These are phyloP conservation scores for Lymantria dispar DNA, from an alignment of 2,888 invertebrate genomes.

Conservation along the genomic window DNA sequence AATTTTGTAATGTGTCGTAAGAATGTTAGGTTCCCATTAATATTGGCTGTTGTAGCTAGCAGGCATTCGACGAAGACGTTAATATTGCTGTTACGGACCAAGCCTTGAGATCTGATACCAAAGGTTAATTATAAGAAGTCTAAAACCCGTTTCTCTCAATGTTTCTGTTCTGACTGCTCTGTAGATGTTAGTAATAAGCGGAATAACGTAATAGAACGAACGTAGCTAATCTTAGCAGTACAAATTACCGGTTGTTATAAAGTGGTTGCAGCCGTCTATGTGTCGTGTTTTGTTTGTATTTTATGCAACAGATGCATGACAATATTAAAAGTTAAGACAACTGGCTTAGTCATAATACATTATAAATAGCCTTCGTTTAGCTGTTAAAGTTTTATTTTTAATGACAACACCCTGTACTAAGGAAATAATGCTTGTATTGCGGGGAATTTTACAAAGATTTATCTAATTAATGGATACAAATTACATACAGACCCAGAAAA, in stretches of 20 bases:
- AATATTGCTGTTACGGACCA: too few species aligned
- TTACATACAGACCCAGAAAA: too few species aligned
- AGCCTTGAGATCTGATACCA: too few species aligned
- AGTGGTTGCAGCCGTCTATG: slow-evolving; percentile 42
- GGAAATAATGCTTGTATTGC: too few species aligned
- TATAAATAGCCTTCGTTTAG: not conserved
- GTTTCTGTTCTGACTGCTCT: not conserved
- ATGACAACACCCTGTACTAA: too few species aligned
- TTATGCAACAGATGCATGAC: slow-evolving; percentile 33
- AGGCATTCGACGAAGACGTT: too few species aligned
- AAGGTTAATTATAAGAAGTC: not conserved
- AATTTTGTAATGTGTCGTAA: too few species aligned
- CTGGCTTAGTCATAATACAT: slow-evolving; percentile 25
- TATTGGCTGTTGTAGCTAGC: too few species aligned
- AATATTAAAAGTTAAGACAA: slow-evolving; percentile 32
- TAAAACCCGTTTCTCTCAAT: not conserved
- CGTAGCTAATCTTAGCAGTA: slow-evolving; percentile 20
- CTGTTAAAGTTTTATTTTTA: too few species aligned
- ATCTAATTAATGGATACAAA: too few species aligned
- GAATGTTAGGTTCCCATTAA: too few species aligned
- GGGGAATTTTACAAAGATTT: too few species aligned
- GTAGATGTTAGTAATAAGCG: slow-evolving; percentile 3
- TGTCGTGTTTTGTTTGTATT: slow-evolving; percentile 27
- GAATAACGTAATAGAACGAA: slow-evolving; percentile 4
- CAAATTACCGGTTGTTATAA: slow-evolving; percentile 22